Evolutionary conservation across 1,140 invertebrate species (phyloP).

Genomic region (Mylabris phalerata): DNA sequence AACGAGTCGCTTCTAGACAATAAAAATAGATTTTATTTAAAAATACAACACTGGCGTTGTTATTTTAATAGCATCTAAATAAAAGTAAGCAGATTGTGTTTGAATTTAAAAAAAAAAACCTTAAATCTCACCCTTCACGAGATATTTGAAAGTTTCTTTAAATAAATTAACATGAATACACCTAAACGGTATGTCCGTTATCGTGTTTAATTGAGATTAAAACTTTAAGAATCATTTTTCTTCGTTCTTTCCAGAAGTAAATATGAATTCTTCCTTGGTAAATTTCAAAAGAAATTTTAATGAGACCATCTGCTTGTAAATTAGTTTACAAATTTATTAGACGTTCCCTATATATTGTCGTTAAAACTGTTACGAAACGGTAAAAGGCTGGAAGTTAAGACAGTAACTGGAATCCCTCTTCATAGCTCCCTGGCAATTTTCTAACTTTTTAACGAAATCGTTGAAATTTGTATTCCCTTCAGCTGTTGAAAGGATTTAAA

Average conservation of each 20-base stretch:
- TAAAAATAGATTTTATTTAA: too few relatives aligned
- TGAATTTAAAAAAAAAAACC: background rate
- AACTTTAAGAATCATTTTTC: too few relatives aligned
- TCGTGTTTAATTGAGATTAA: too few relatives aligned
- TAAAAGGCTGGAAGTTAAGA: conserved; percentile 19
- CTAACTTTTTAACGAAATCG: conserved; percentile 34
- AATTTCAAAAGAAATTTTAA: conserved; percentile 12
- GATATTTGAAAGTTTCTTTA: too few relatives aligned
- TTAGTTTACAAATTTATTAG: conserved; percentile 17
- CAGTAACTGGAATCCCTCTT: conserved; percentile 18
- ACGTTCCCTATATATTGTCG: conserved; percentile 11
- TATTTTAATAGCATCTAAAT: too few relatives aligned
- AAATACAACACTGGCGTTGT: too few relatives aligned
- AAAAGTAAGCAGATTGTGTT: background rate
- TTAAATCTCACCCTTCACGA: too few relatives aligned
- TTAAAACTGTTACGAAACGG: conserved; percentile 21
- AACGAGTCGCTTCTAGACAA: too few relatives aligned
- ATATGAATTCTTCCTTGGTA: background rate
- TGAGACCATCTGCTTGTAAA: conserved; percentile 15
- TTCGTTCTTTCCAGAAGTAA: too few relatives aligned
- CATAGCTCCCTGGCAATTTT: conserved; percentile 28
- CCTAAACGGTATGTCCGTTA: too few relatives aligned
- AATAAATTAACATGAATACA: too few relatives aligned
- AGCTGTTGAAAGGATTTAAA: conserved; percentile 26
- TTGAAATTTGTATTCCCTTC: conserved; percentile 34